A percentile compares a stretch with the other conserved stretches of the same genome.
Evolutionary conservation across 2,888 invertebrate species (phyloP).

Genomic region (Macropis europaea): DNA sequence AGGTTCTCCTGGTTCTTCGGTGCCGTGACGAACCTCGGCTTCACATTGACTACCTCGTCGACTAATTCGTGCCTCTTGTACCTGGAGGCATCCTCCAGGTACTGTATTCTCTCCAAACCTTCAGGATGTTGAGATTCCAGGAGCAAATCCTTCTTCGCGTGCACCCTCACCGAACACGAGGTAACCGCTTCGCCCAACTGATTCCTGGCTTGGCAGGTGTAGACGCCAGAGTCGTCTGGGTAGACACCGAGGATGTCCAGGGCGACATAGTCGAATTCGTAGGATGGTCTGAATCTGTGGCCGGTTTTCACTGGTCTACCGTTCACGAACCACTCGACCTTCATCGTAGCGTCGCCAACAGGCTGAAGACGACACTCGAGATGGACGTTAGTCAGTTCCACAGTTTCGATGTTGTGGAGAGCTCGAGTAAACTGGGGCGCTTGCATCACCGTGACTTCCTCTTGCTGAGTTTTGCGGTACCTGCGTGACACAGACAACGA

Average conservation of each 20-base stretch:
- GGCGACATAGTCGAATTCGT: constrained; percentile 98
- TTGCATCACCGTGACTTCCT: constrained; percentile 91
- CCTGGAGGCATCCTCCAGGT: constrained; percentile 92
- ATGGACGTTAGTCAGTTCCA: constrained; percentile 95
- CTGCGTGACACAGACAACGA: constrained; percentile 14
- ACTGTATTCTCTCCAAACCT: constrained; percentile 94
- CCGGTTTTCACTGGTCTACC: constrained; percentile 95
- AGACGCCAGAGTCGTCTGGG: constrained; percentile 98
- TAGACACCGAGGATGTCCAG: constrained; percentile 97
- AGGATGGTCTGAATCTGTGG: constrained; percentile 96
- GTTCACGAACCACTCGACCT: constrained; percentile 97
- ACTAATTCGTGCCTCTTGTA: constrained; percentile 91
- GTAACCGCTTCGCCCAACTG: constrained; percentile 96
- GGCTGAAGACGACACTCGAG: constrained; percentile 95
- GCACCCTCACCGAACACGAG: constrained; percentile 93
- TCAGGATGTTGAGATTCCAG: constrained; percentile 95
- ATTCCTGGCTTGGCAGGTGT: constrained; percentile 97
- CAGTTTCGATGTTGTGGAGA: constrained; percentile 93
- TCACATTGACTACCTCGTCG: constrained; percentile 91
- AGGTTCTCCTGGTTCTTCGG: constrained; percentile 93
- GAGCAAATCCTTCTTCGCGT: constrained; percentile 93
- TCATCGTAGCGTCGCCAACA: constrained; percentile 94
- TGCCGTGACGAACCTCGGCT: constrained; percentile 91
- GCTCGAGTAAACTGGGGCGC: constrained; percentile 93
- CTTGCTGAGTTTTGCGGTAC: constrained; percentile 86